A percentile compares a stretch with the other conserved stretches of the same genome.
Conservation (phyloP, 2,797 vertebrate species). For the Apogon talboti region DNA sequence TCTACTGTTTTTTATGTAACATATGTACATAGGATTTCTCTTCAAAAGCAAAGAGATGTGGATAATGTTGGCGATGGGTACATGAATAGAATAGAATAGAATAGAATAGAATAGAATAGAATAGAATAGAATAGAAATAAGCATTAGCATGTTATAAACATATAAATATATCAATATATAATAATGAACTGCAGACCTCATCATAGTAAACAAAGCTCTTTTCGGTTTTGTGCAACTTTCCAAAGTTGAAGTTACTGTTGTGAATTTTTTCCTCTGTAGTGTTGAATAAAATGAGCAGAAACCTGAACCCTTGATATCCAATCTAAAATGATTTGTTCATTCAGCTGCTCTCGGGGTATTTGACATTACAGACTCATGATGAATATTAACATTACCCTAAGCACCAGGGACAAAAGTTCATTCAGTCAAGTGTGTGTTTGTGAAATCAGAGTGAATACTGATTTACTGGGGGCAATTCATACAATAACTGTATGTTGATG, state of each 20-base stretch:
- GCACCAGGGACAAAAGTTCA: slow-evolving; percentile 55
- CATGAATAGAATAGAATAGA: too few relatives aligned
- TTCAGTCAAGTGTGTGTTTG: slow-evolving; percentile 37
- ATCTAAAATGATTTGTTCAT: slow-evolving; percentile 36
- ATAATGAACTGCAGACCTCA: too few relatives aligned
- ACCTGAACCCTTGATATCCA: slow-evolving; percentile 25
- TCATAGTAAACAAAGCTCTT: not conserved
- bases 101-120: too few relatives aligned
- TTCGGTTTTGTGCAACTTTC: slow-evolving; percentile 1
- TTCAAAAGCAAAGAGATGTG: too few relatives aligned
- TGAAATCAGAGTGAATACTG: slow-evolving; percentile 18
- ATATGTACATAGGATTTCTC: too few relatives aligned
- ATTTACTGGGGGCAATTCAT: slow-evolving; percentile 47
- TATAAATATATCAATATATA: too few relatives aligned
- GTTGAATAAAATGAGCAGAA: slow-evolving; percentile 30
- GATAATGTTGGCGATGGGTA: too few relatives aligned
- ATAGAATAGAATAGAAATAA: too few relatives aligned
- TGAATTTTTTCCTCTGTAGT: slow-evolving; percentile 2
- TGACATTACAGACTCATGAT: slow-evolving; percentile 27
- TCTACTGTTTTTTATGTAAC: too few relatives aligned
- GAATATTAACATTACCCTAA: slow-evolving; percentile 46
- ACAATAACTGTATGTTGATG: slow-evolving; percentile 27
- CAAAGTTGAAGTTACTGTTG: not conserved
- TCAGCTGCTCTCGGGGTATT: slow-evolving; percentile 31
- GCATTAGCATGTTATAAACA: too few relatives aligned